Evolutionary conservation across 2,888 invertebrate genomes (phyloP), one percentile per base, ranked within the genome.

Genomic region (Athetis lepigone): DNA sequence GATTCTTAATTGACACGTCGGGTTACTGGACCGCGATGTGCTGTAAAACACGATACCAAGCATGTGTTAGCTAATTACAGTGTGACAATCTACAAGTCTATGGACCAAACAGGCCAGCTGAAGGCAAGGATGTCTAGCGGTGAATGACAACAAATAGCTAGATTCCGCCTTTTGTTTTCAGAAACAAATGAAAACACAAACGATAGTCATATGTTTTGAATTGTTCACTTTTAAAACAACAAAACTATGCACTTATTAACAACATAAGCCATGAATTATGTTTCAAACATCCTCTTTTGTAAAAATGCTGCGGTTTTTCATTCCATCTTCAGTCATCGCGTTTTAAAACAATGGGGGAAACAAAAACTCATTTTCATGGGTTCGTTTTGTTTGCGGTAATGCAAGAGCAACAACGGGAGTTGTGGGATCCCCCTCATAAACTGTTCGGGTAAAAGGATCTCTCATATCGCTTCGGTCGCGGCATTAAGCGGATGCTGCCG

Each of bases 1-100:
- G 83, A 79, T 81, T 80, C 76, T 83, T 90, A 93, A 93, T 93
- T 92, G 92, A 90, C 91, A 88, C 88, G 80, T 80, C 80, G 88
- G 88, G 89, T 89, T 88, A 91, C 85, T 90, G 89, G 90, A 88
- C 87, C 90, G 87, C 83, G 79, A 75, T 82, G 68, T 72, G 75
- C 75, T 74, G 73, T 74, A 92, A 85, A 91, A 93, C 86, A 72
- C 80, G 86, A 92, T 89, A 90, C 78, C 76, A 70, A 69, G 77
- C 84, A 84, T 86, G 77, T 85, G 85, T 83, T 81, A 79, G 82
- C 82, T 87, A 88, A 89, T 89, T 88, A 86, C 84, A 83, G 78
- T 78, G 84, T 87, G 85, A 88, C 88, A 86, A 88, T 87, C 83
- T 81, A 78, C 78, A 83, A 82, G 73, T 66, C 74, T 75, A 75